These are phyloP conservation scores for Maylandia zebra DNA, from an alignment of 2,113 vertebrate genomes.

Conservation along the genomic window DNA sequence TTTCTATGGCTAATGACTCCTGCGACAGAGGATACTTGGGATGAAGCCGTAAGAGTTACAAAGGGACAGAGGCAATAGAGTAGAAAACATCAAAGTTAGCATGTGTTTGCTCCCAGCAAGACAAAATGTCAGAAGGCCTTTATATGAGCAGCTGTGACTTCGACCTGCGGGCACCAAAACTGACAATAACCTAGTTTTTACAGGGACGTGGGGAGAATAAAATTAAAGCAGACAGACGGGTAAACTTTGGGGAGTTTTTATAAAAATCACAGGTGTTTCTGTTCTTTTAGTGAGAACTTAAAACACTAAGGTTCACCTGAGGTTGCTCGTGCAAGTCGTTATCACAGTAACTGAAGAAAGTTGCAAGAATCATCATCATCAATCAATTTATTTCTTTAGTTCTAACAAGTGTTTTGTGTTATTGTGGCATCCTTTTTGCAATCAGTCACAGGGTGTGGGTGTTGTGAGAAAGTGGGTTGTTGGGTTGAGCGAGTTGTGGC, in stretches of 20 bases:
- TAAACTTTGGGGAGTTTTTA: not conserved
- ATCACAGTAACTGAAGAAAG: not conserved
- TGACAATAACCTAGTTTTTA: not conserved
- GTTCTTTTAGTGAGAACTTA: not conserved
- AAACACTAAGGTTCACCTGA: not conserved
- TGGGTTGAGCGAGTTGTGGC: not conserved
- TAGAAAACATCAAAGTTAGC: not conserved
- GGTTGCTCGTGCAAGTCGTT: not conserved
- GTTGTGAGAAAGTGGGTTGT: not conserved
- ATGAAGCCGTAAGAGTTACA: constrained; percentile 2
- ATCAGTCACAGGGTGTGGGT: not conserved
- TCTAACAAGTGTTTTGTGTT: not conserved
- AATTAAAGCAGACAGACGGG: not conserved
- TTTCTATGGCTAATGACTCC: not conserved
- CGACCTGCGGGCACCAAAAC: not conserved
- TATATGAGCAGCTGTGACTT: constrained; percentile 23
- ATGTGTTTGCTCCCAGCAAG: not conserved
- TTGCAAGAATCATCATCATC: not conserved
- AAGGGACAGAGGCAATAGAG: not conserved
- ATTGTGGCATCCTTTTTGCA: not conserved
- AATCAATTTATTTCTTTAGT: not conserved
- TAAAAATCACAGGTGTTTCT: not conserved
- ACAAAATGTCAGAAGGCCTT: constrained; percentile 30
- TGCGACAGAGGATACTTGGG: not conserved
- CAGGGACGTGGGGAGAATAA: not conserved